Conservation (phyloP, 1,140 invertebrate genomes). For the Geopemphigus sp. region DNA sequence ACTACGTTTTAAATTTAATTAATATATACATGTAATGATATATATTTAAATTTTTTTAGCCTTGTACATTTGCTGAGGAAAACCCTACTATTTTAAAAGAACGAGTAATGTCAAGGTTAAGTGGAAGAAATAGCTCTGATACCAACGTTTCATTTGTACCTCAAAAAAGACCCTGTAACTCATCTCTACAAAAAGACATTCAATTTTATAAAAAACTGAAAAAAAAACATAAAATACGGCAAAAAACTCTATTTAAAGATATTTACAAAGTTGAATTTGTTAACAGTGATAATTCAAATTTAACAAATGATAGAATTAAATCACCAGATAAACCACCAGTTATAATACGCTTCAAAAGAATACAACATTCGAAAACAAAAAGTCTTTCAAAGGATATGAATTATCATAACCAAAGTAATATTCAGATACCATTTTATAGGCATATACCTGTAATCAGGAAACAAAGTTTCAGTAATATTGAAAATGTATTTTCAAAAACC, state of each 20-base stretch:
- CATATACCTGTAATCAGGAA: slow-evolving; percentile 29
- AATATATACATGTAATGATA: no score
- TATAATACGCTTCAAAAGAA: slow-evolving; percentile 31
- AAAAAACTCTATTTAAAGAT: slow-evolving; percentile 13
- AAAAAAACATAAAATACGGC: slow-evolving; percentile 11
- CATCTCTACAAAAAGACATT: neutral
- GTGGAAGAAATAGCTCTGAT: neutral
- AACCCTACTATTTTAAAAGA: neutral
- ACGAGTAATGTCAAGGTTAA: neutral
- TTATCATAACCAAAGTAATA: neutral
- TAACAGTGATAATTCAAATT: neutral
- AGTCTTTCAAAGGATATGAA: neutral
- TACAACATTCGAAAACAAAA: neutral
- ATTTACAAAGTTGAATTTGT: slow-evolving; percentile 40
- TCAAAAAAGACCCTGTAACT: slow-evolving; percentile 26
- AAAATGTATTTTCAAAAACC: neutral
- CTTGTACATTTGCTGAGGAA: neutral
- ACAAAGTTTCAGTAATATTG: slow-evolving; percentile 3
- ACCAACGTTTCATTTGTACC: slow-evolving; percentile 9
- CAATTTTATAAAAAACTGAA: slow-evolving; percentile 32
- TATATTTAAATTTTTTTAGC: slow-evolving; percentile 18
- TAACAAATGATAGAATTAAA: slow-evolving; percentile 5
- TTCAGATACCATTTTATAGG: neutral
- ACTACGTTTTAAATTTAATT: no score
- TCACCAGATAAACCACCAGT: slow-evolving; percentile 23